phyloP scores from a whole-genome alignment of 2,797 vertebrate species.

The Neosalanx taihuensis region DNA sequence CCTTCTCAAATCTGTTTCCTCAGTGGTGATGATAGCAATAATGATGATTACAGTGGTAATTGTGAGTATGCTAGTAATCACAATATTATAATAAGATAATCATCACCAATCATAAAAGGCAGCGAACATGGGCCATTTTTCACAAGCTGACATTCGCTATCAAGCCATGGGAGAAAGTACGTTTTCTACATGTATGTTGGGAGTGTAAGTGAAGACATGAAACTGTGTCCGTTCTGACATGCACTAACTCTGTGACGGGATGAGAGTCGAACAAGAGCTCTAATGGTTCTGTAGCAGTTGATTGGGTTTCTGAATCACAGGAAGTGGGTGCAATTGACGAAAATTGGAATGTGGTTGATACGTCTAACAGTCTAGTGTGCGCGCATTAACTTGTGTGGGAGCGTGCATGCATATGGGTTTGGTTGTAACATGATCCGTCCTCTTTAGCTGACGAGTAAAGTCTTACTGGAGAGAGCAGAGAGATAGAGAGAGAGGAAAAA shows the following conservation, averaged over 20 bases:
- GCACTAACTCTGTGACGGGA: constrained; percentile 38
- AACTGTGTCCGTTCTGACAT: constrained; percentile 33
- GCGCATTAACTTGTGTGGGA: neutral
- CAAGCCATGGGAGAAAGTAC: constrained; percentile 32
- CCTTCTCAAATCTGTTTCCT: neutral
- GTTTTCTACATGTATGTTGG: neutral
- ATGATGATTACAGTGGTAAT: constrained; percentile 1
- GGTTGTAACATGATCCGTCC: constrained; percentile 43
- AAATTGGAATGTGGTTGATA: constrained; percentile 17
- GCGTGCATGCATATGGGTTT: constrained; percentile 13
- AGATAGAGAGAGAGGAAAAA: neutral
- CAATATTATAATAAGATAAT: neutral
- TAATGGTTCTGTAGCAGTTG: constrained; percentile 5
- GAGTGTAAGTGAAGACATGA: constrained; percentile 20
- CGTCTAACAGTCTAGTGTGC: constrained; percentile 6
- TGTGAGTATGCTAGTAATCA: neutral
- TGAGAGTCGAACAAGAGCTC: constrained; percentile 9
- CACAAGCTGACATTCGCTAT: constrained; percentile 44
- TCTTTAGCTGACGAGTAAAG: constrained; percentile 34
- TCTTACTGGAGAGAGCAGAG: constrained; percentile 20
- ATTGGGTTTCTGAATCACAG: constrained; percentile 28
- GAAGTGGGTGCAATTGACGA: constrained; percentile 14
- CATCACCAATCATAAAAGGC: constrained; percentile 2
- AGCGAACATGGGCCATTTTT: constrained; percentile 20
- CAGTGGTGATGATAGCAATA: neutral